A percentile compares a stretch with the other conserved stretches of the same genome.
These are phyloP conservation scores for Carcina quercana DNA, from an alignment of 2,888 invertebrate species.

Conservation along the genomic window DNA sequence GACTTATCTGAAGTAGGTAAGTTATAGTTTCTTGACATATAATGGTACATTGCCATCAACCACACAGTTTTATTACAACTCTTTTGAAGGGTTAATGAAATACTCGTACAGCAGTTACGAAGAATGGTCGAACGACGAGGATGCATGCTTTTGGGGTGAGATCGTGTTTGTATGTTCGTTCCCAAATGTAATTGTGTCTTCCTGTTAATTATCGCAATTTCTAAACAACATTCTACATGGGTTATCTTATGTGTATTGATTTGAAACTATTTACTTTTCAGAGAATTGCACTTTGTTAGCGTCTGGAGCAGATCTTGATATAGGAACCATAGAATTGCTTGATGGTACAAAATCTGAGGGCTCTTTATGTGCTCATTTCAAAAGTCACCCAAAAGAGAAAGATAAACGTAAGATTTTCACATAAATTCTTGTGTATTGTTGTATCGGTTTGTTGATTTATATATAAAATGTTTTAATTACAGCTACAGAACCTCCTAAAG, in stretches of 20 bases:
- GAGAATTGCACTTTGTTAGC: constrained; percentile 49
- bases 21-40: background rate
- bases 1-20: constrained; percentile 43
- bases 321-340: constrained; percentile 50
- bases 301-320: constrained; percentile 37
- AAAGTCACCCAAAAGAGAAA: constrained; percentile 59
- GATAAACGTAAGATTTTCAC: constrained; percentile 44
- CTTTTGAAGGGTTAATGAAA: no score
- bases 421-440: background rate
- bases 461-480: constrained; percentile 3
- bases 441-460: background rate
- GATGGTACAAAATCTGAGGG: constrained; percentile 43
- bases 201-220: no score
- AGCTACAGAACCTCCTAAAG: constrained; percentile 43
- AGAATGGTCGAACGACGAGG: no score
- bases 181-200: no score
- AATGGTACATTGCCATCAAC: no score
- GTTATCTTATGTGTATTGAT: no score
- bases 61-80: no score
- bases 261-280: constrained; percentile 30
- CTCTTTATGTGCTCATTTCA: constrained; percentile 48
- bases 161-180: no score
- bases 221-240: no score
- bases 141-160: no score
- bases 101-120: no score